These are phyloP conservation scores for Stylophora pistillata DNA, from an alignment of 64 coral and sea anemone genomes.

Conservation along the genomic window DNA sequence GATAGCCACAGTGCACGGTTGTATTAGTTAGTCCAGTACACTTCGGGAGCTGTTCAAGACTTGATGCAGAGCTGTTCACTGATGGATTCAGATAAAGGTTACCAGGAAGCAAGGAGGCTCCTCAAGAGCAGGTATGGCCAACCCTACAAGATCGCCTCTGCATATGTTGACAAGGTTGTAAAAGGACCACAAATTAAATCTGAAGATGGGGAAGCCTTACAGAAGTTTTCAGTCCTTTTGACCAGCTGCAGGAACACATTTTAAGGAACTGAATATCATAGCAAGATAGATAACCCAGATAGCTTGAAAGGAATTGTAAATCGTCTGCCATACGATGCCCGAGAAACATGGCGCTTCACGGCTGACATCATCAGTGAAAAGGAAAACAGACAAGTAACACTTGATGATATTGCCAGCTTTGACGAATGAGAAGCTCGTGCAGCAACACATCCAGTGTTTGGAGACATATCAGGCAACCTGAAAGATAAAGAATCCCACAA, in stretches of 20 bases:
- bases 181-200: slow-evolving; percentile 11
- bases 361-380: neutral
- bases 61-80: slow-evolving; percentile 54
- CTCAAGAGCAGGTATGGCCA: slow-evolving; percentile 55
- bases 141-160: slow-evolving; percentile 42
- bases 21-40: slow-evolving; percentile 67
- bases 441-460: neutral
- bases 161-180: slow-evolving; percentile 12
- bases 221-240: slow-evolving; percentile 43
- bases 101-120: neutral
- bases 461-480: neutral
- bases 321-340: slow-evolving; percentile 20
- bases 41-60: slow-evolving; percentile 43
- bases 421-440: neutral
- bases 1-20: slow-evolving; percentile 52
- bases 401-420: neutral
- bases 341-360: slow-evolving; percentile 27
- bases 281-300: slow-evolving; percentile 47
- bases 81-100: slow-evolving; percentile 55
- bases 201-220: slow-evolving; percentile 45
- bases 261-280: slow-evolving; percentile 25
- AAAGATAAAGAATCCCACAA: neutral
- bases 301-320: slow-evolving; percentile 18
- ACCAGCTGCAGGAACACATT: slow-evolving; percentile 54
- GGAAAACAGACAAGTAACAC: neutral